phyloP scores from a whole-genome alignment of 2,888 invertebrate genomes.

The Lymantria monacha region DNA sequence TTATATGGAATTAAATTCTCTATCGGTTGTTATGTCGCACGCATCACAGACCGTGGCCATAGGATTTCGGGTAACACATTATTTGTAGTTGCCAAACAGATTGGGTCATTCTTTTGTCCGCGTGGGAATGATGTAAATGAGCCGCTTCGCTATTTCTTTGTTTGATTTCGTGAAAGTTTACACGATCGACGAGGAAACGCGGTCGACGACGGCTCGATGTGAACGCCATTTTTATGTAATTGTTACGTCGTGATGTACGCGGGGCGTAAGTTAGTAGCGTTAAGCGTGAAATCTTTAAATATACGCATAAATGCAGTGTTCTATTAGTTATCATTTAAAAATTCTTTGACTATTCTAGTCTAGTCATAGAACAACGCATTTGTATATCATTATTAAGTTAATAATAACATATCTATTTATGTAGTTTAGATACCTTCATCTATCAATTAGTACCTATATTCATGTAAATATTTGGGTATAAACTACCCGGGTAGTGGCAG shows the following conservation, averaged over 20 bases:
- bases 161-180: constrained; percentile 82
- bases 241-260: constrained; percentile 70
- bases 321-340: not conserved
- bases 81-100: constrained; percentile 76
- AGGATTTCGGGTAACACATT: constrained; percentile 75
- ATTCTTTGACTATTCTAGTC: not conserved
- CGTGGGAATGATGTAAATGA: constrained; percentile 82
- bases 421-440: not conserved
- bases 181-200: constrained; percentile 80
- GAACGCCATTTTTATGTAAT: constrained; percentile 82
- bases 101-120: constrained; percentile 80
- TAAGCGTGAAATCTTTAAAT: constrained; percentile 29
- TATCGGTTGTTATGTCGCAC: constrained; percentile 54
- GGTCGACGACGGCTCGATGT: constrained; percentile 72
- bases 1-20: constrained; percentile 47
- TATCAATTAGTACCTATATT: too few species aligned
- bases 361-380: too few species aligned
- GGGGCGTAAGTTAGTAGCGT: constrained; percentile 39
- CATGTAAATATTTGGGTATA: too few species aligned
- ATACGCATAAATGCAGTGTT: not conserved
- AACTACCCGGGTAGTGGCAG: too few species aligned
- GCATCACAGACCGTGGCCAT: constrained; percentile 60
- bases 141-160: constrained; percentile 79
- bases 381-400: not conserved
- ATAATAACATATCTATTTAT: not conserved